A percentile compares a stretch with the other conserved stretches of the same genome.
These are phyloP conservation scores for Meteorus colon DNA, from an alignment of 2,888 invertebrate genomes.

Conservation along the genomic window DNA sequence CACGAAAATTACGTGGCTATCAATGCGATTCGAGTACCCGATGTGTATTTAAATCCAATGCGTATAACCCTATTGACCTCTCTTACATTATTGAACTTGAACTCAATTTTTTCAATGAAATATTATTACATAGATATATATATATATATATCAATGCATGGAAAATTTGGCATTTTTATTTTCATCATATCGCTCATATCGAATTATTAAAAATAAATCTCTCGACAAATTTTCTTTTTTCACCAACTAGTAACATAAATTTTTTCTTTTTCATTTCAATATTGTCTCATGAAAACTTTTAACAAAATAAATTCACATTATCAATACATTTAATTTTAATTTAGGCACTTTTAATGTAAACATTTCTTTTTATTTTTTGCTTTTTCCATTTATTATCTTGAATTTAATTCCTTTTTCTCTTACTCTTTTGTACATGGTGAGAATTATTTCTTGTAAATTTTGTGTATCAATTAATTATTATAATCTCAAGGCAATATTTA, in stretches of 20 bases:
- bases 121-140: too few species aligned
- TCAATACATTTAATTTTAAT: background rate
- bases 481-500: background rate
- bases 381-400: background rate
- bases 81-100: too few species aligned
- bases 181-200: background rate
- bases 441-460: background rate
- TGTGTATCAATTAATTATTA: background rate
- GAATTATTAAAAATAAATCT: background rate
- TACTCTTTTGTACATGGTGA: background rate
- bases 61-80: background rate
- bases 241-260: too few species aligned
- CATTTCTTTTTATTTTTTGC: background rate
- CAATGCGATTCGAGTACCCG: background rate
- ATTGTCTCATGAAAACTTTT: background rate
- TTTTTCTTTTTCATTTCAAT: too few species aligned
- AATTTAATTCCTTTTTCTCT: background rate
- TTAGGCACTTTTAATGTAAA: slow-evolving; percentile 21
- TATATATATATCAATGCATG: background rate
- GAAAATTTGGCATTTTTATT: slow-evolving; percentile 7
- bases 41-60: background rate
- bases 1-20: background rate
- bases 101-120: too few species aligned
- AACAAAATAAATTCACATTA: slow-evolving; percentile 24
- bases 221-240: background rate